Evolutionary conservation across 1,140 invertebrate species (phyloP), one percentile per base, ranked within the genome.

Genomic region (Drosophila lowei): DNA sequence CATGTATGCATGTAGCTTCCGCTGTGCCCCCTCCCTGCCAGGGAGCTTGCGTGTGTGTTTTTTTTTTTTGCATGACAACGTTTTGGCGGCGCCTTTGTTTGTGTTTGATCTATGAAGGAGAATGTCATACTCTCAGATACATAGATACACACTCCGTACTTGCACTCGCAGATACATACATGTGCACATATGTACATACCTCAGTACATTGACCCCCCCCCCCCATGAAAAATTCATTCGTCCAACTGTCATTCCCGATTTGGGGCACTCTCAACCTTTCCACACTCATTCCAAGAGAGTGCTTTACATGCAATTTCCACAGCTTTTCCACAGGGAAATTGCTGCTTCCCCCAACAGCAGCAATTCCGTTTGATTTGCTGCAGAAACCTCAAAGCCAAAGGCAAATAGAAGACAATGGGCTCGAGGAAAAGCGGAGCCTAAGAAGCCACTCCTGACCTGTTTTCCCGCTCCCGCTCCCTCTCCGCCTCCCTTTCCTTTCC

Each of bases 21-120:
- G 61, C 58, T 57, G 53, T 61, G 61, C 65, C 55, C 43, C 48
- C 11, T 50, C 28, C 54, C 49, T 2, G 1, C 8, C 30, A 9
- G 8, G 8, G 7, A 7, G 9, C 28, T 30, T 25, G 47, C 30
- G 38, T 43, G 3, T 63, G 18, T 52, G 25, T 4, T 15, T 23
- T 28, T 58, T 42, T 47, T 44, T 72, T 75, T 80, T 44, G 73
- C 71, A 73, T 74, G 72, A 74, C 53, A 73, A 72, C 75, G 62
- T 56, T 81, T 76, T 46, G 62, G 61, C 80, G 81, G 81, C 77
- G 73, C 77, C 81, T 85, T 85, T 85, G 81, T 85, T 85, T 80
- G 65, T 66, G 72, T 62, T 58, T 70, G 68, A 38, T 13, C 34
- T 38, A 38, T 38, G 34, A 38, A 5, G 34, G 64, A 70, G 43